A percentile compares a stretch with the other conserved stretches of the same genome.
Conservation (phyloP, 2,113 vertebrate genomes). For the Recurvirostra avosetta region DNA sequence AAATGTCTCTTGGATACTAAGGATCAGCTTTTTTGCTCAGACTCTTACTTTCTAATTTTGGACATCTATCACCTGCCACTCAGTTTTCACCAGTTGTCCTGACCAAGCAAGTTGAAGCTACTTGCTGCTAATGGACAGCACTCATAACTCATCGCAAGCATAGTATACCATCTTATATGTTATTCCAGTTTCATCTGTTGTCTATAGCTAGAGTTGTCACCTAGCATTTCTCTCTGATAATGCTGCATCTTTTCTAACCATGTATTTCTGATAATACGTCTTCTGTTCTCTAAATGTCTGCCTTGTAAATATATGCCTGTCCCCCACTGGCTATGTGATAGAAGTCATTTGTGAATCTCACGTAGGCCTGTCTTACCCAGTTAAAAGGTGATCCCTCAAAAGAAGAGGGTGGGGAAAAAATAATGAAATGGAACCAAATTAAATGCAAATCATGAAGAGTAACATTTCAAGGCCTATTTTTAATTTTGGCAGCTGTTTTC, state of each 20-base stretch:
- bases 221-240: not conserved
- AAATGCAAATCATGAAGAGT: not conserved
- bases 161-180: not conserved
- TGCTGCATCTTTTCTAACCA: not conserved
- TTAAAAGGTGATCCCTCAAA: not conserved
- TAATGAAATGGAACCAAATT: not conserved
- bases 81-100: not conserved
- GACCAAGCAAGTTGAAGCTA: not conserved
- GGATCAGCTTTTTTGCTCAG: no score
- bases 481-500: not conserved
- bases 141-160: not conserved
- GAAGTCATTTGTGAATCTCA: not conserved
- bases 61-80: not conserved
- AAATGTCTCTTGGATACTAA: no score
- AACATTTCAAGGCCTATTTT: not conserved
- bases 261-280: not conserved
- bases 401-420: not conserved
- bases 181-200: not conserved
- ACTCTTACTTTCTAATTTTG: not conserved
- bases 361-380: not conserved
- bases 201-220: not conserved
- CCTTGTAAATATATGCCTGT: not conserved
- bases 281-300: not conserved
- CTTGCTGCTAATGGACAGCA: not conserved
- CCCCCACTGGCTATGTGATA: not conserved